A percentile compares a stretch with the other conserved stretches of the same genome.
phyloP scores from a whole-genome alignment of 2,113 vertebrate genomes.

The Caretta caretta region DNA sequence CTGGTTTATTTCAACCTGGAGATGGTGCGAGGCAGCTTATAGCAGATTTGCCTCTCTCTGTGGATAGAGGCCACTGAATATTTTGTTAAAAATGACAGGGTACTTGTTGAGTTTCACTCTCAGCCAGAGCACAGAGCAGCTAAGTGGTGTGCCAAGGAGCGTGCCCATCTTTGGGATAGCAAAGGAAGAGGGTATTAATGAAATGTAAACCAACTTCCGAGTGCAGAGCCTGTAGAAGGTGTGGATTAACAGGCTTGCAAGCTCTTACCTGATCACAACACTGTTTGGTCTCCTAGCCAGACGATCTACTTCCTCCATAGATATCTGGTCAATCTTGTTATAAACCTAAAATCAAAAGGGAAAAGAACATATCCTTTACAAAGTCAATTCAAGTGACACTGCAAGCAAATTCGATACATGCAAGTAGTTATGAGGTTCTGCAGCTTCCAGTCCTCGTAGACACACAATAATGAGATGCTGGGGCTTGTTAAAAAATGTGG shows the following conservation, averaged over 20 bases:
- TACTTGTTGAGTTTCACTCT: not conserved
- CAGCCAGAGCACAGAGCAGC: not conserved
- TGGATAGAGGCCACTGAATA: not conserved
- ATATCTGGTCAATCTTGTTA: conserved; percentile 99
- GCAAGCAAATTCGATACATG: rapidly evolving
- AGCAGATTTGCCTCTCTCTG: not conserved
- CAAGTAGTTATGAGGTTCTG: not conserved
- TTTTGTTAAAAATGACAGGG: not conserved
- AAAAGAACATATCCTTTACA: not conserved
- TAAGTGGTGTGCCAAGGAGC: not conserved
- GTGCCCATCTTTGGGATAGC: not conserved
- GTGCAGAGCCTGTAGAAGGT: not conserved
- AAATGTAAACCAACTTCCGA: not conserved
- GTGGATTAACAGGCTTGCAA: rapidly evolving
- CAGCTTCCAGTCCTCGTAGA: not conserved
- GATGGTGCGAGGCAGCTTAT: not conserved
- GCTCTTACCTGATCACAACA: conserved; percentile 93
- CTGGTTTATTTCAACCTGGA: not conserved
- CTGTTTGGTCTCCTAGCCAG: conserved; percentile 91
- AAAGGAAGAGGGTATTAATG: not conserved
- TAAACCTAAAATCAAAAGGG: conserved; percentile 87
- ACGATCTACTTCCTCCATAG: conserved; percentile 97
- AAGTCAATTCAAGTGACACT: not conserved
- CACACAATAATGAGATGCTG: not conserved
- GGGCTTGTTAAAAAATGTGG: not conserved